Percentiles rank a stretch among this genome's conserved stretches.
Conservation (phyloP, 2,113 vertebrate species). For the Hypanus sabinus region DNA sequence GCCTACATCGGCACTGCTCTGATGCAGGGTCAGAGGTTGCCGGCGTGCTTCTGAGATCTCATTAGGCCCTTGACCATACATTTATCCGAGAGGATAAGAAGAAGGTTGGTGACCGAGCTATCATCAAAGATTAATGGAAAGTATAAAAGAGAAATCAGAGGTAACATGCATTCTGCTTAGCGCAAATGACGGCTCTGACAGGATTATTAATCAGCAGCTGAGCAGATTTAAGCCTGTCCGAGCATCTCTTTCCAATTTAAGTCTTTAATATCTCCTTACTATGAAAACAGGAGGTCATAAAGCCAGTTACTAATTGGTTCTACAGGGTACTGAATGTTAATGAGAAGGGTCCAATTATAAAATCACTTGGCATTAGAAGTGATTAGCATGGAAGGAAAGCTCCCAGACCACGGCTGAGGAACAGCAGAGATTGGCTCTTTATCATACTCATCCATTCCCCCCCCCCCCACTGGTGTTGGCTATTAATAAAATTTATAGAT, state of each 20-base stretch:
- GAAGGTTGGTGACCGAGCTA: slow-evolving; percentile 67
- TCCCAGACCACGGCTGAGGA: slow-evolving; percentile 42
- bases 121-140: slow-evolving; percentile 88
- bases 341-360: slow-evolving; percentile 66
- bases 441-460: slow-evolving; percentile 49
- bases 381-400: slow-evolving; percentile 41
- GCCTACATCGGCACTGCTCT: slow-evolving; percentile 42
- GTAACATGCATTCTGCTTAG: slow-evolving; percentile 77
- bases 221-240: slow-evolving; percentile 71
- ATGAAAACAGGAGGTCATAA: slow-evolving; percentile 59
- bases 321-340: slow-evolving; percentile 62
- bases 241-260: slow-evolving; percentile 47
- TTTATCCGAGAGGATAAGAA: slow-evolving; percentile 89
- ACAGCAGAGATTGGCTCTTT: slow-evolving; percentile 41
- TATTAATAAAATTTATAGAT: slow-evolving; percentile 72
- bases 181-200: slow-evolving; percentile 75
- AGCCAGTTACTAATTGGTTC: slow-evolving; percentile 69
- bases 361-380: slow-evolving; percentile 52
- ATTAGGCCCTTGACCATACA: slow-evolving; percentile 88
- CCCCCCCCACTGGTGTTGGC: slow-evolving; percentile 48
- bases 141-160: slow-evolving; percentile 67
- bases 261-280: slow-evolving; percentile 57
- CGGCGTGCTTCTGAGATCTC: slow-evolving; percentile 69
- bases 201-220: slow-evolving; percentile 82
- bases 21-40: slow-evolving; percentile 48